Base-by-base conservation (phyloP, 2,888 invertebrate species). In the Cepaea hortensis region DNA sequence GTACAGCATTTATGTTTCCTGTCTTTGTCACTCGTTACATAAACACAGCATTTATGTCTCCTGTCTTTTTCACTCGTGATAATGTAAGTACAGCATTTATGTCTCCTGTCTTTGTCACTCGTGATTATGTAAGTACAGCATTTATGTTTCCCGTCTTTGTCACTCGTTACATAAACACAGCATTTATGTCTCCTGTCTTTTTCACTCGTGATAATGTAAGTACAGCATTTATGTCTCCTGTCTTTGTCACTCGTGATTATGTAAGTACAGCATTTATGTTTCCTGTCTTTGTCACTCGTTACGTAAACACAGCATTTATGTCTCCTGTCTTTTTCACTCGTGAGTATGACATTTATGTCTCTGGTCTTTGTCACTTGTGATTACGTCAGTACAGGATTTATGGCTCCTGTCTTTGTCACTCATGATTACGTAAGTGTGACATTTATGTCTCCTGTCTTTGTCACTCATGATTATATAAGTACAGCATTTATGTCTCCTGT, bases 181-280 rank as follows among this genome's bases (percentile, higher is more conserved):
- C 35, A 35, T 35, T 35, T 35, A 35, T 35, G 35, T 35, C 35
- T 35, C 35, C 35, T 35, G 35, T 35, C 35, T 35, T 35, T 35
- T 5, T 92, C 93, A 35, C 88, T 95, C 5, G 86, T 94, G 70
- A 90, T n/a, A n/a, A n/a, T n/a, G 91, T 95, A 73, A 90, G 94
- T 89, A 2, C 20, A 50, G 4, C 3, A 73, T 11, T 73, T 11
- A 11, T 23, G 11, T 35, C 6, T 73, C 11, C 13, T 68, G 18
- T 18, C n/a, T 15, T 68, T 68, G 13, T 68, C 5, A 68, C n/a
- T 18, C 13, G 18, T 68, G 0, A n/a, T n/a, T 68, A 15, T n/a
- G 6, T n/a, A 20, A 5, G 18, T 68, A 68, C n/a, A 68, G 68
- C 11, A 68, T 68, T 68, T 68, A 9, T 6, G 13, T 18, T 0